phyloP scores from a whole-genome alignment of 2,888 invertebrate species.

The Agrotis ipsilon region DNA sequence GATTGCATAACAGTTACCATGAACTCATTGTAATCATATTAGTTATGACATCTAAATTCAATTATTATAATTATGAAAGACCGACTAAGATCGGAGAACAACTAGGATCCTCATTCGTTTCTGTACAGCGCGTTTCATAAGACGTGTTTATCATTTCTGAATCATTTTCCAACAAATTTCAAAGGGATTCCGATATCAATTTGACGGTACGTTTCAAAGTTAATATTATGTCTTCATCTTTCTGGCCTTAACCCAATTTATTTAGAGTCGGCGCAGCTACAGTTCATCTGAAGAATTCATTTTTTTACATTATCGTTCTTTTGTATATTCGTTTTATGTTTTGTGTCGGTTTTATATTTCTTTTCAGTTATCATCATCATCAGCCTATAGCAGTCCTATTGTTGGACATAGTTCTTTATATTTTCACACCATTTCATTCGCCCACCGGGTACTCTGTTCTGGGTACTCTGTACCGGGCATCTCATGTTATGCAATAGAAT shows the following conservation, averaged over 20 bases:
- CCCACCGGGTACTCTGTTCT: too few species aligned
- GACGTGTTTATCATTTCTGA: conserved; percentile 17
- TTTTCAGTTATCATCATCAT: too few species aligned
- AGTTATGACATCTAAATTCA: conserved; percentile 28
- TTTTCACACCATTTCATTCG: too few species aligned
- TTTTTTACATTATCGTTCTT: too few species aligned
- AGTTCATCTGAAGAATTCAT: too few species aligned
- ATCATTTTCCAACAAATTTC: not conserved
- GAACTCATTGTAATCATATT: conserved; percentile 8
- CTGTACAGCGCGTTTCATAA: conserved; percentile 11
- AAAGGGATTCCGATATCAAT: not conserved
- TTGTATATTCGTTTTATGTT: too few species aligned
- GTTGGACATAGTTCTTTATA: too few species aligned
- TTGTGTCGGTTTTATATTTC: too few species aligned
- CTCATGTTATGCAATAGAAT: too few species aligned
- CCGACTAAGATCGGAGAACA: not conserved
- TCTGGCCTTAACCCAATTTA: too few species aligned
- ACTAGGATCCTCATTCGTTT: conserved; percentile 27
- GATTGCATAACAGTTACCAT: not conserved
- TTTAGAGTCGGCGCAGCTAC: not conserved
- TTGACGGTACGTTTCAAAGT: not conserved
- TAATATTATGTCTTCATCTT: not conserved
- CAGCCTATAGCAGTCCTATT: too few species aligned
- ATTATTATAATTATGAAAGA: conserved; percentile 27
- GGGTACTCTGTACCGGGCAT: too few species aligned